Base-by-base conservation (phyloP, 2,888 invertebrate genomes). In the Litoditis marina region DNA sequence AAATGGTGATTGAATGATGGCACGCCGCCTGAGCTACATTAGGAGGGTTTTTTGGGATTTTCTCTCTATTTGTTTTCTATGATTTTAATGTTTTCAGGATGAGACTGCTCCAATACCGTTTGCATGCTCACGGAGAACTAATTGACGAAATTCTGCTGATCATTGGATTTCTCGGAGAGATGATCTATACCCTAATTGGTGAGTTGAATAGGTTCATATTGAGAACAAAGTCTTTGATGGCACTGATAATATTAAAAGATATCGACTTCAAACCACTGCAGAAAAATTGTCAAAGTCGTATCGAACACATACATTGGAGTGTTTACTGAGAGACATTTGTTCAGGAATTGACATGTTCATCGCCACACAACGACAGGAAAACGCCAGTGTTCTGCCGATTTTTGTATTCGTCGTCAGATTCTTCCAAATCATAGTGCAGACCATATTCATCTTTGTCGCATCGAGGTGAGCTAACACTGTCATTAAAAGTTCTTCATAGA, bases 141-240 rank as follows among this genome's bases (percentile, higher is more conserved):
- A 69, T 81, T 32, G 81, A 81, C 53, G 81, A 81, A 42, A 78
- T 81, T 47, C 66, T 81, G 22, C 65, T 81, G 1, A 71, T 78
- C 49, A 74, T 81, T 44, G 81, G 81, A 0, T 51, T 82, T 3
- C 70, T 78, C 22, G 81, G 81, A 11, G 81, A 81, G 55, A 53
- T 81, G 32, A 54, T 79, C 19, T 80, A 79, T 46, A 75, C 77
- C 51, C 65, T 63, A 7, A 66, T 73, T 27, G 73, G 68, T 68
- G 27, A 56, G 60, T 44, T 22, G 4, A 13, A 53, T 32, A 16
- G 7, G 16, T 28, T 42, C 31, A n/a, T 16, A 25, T 19, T 16
- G 28, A 27, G 19, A 32, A 42, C 19, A 31, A 56, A n/a, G 13
- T 42, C 8, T 22, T n/a, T n/a, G n/a, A n/a, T n/a, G n/a, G n/a